These are phyloP conservation scores for Heterocephalus glaber DNA, from an alignment of 2,113 vertebrate genomes.

Conservation along the genomic window DNA sequence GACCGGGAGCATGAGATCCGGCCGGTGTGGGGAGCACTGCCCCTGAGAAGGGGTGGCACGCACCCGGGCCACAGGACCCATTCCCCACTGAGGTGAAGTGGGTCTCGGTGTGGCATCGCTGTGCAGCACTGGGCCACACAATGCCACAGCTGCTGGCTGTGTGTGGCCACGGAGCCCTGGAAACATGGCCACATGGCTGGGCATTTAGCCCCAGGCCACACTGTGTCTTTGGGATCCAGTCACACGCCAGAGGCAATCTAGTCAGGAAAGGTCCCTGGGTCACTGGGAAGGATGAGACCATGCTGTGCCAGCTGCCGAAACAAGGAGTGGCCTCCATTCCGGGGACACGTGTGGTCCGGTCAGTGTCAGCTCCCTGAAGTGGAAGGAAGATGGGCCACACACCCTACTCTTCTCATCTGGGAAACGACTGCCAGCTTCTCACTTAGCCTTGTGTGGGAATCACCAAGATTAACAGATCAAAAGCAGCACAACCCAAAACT, in stretches of 20 bases:
- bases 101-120: neutral
- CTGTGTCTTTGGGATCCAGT: neutral
- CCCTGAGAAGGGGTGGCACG: fast-evolving
- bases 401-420: neutral
- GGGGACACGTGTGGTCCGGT: fast-evolving
- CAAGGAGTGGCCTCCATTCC: neutral
- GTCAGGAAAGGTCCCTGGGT: neutral
- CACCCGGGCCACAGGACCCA: neutral
- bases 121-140: neutral
- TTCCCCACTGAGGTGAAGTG: constrained; percentile 5
- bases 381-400: fast-evolving
- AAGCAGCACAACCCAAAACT: neutral
- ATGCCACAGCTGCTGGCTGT: neutral
- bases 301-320: neutral
- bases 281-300: neutral
- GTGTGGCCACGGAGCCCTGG: neutral
- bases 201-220: neutral
- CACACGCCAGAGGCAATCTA: neutral
- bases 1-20: neutral
- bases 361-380: neutral
- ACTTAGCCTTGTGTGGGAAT: neutral
- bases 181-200: neutral
- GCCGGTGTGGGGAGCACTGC: neutral
- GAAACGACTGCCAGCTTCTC: neutral
- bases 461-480: neutral